Evolutionary conservation across 2,888 invertebrate genomes (phyloP).

Genomic region (Homarus gammarus): DNA sequence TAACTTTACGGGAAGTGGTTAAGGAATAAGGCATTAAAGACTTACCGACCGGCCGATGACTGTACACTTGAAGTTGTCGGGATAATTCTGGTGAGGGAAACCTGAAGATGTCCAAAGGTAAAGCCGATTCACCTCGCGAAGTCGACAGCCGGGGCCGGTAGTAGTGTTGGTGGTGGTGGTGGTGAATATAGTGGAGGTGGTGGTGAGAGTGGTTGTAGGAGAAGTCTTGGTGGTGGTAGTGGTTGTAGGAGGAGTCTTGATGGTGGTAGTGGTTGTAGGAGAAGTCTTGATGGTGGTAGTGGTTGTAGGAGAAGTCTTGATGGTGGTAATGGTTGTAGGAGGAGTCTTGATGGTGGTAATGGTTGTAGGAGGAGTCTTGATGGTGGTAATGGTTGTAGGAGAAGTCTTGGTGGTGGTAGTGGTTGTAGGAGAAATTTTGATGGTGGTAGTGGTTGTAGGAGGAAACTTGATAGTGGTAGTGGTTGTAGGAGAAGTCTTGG

Average conservation of each 20-base stretch:
- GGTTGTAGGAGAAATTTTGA: background rate
- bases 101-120: slow-evolving; percentile 32
- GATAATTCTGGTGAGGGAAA: slow-evolving; percentile 28
- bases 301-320: background rate
- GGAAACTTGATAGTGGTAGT: slow-evolving; percentile 2
- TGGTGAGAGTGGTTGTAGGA: background rate
- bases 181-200: too few relatives aligned
- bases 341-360: background rate
- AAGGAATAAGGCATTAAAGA: slow-evolving; percentile 12
- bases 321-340: background rate
- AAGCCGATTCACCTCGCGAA: background rate
- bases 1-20: too few relatives aligned
- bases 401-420: background rate
- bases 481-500: background rate
- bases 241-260: background rate
- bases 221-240: slow-evolving; percentile 19
- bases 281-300: slow-evolving; percentile 4
- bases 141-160: background rate
- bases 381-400: background rate
- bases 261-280: background rate
- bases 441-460: slow-evolving; percentile 7
- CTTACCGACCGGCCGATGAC: slow-evolving; percentile 45
- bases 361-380: background rate
- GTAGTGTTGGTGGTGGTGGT: slow-evolving; percentile 7
- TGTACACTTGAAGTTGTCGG: slow-evolving; percentile 33